A percentile compares a stretch with the other conserved stretches of the same genome.
Evolutionary conservation across 2,888 invertebrate genomes (phyloP).

Genomic region (Philhelius pedissequus): DNA sequence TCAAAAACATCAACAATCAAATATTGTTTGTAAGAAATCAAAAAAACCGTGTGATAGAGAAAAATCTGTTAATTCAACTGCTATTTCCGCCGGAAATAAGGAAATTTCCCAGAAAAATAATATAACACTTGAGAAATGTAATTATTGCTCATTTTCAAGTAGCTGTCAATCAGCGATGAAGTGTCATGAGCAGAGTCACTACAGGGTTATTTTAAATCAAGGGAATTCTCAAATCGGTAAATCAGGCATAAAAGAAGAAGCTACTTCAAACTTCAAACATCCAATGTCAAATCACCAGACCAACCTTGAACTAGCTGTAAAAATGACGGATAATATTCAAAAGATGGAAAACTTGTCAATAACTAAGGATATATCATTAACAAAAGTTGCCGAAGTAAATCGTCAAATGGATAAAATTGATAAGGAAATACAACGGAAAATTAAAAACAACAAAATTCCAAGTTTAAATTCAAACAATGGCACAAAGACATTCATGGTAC

Average conservation of each 20-base stretch:
- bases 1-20: constrained; percentile 77
- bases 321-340: not conserved
- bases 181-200: not conserved
- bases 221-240: not conserved
- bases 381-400: not conserved
- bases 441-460: constrained; percentile 71
- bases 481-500: not conserved
- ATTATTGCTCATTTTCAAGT: not conserved
- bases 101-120: not conserved
- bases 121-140: not conserved
- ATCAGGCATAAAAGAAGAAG: not conserved
- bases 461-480: constrained; percentile 50
- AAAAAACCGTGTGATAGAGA: not conserved
- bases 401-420: not conserved
- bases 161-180: not conserved
- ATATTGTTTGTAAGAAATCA: not conserved
- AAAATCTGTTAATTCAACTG: not conserved
- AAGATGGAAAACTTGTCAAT: not conserved
- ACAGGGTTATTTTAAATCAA: not conserved
- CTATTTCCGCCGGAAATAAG: not conserved
- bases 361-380: not conserved
- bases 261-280: not conserved
- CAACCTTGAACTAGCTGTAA: not conserved
- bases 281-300: not conserved
- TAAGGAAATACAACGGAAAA: not conserved